Evolutionary conservation across 2,113 vertebrate genomes (phyloP), one percentile per base, ranked within the genome.

Genomic region (Zapus hudsonius): DNA sequence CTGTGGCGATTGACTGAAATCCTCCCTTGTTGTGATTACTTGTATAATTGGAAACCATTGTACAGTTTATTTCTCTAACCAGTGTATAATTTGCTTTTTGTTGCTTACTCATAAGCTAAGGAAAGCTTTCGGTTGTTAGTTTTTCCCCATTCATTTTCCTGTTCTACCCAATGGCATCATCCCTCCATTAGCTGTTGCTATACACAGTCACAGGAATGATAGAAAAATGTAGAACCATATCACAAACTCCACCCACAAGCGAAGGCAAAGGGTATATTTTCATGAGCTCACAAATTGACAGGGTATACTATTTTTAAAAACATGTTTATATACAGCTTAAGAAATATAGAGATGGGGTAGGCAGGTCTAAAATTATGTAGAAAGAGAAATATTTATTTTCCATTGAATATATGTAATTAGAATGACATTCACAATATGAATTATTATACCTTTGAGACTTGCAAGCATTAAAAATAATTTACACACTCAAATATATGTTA

Each of bases 331-430:
- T 15, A 42, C 29, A n/a, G 19, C 42, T 70, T 61, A 89, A 33
- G 15, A 73, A 91, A 33, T 42, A 29, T 13, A 17, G 19, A n/a
- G 5, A 67, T 29, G 42, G 6, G 12, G 94, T 44, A 59, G 75
- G 31, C 1, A 55, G 59, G 15, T 70, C 25, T 72, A 90, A 92
- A 86, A 67, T 72, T 86, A n/a, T 84, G 17, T 20, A 25, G 29
- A 91, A 86, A 67, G 7, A 31, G 10, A 90, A 85, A 76, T 44
- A 79, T 22, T 74, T 74, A 73, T 83, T 82, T 89, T 59, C 25
- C 19, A 40, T 23, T 67, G 57, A 2, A 57, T 52, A 38, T 31
- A 55, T 73, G 6, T 76, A 27, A 63, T 84, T 93, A 27, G 9
- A 91, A 61, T 8, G 61, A 15, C 38, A 59, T 64, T 7, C 3